phyloP scores from a whole-genome alignment of 2,113 vertebrate species.

The Struthio camelus region DNA sequence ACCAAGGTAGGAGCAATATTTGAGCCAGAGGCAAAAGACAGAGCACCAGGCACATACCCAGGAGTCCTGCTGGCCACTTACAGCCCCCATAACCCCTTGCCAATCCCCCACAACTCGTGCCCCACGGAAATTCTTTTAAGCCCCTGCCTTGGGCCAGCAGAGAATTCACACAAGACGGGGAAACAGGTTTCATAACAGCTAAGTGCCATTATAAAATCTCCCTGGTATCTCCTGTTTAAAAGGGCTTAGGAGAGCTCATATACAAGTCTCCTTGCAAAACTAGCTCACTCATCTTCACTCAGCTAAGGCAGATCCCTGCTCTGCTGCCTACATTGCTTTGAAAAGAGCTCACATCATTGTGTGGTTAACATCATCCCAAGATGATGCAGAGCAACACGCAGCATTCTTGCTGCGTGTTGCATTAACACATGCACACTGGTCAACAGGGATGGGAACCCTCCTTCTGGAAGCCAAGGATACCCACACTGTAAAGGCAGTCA shows the following conservation, averaged over 20 bases:
- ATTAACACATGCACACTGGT: too few species aligned
- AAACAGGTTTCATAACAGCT: background rate
- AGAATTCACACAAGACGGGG: background rate
- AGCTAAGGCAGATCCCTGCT: background rate
- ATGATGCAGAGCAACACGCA: too few species aligned
- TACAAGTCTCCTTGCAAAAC: background rate
- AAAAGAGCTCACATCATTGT: background rate
- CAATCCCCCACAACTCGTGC: fast-evolving
- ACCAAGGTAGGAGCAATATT: too few species aligned
- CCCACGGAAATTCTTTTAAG: fast-evolving
- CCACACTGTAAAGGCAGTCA: background rate
- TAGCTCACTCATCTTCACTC: background rate
- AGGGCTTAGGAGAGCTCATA: background rate
- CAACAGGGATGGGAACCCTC: background rate
- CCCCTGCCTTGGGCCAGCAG: fast-evolving
- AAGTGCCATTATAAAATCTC: fast-evolving
- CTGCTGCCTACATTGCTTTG: background rate
- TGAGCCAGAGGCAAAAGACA: background rate
- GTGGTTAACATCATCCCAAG: too few species aligned
- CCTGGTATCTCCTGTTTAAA: background rate
- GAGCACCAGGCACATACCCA: background rate
- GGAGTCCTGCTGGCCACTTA: fast-evolving
- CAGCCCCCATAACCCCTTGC: fast-evolving
- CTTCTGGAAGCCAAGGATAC: background rate
- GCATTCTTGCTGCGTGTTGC: too few species aligned